Evolutionary conservation across 2,113 vertebrate genomes (phyloP), one percentile per base, ranked within the genome.

Genomic region (Myotis brandtii): DNA sequence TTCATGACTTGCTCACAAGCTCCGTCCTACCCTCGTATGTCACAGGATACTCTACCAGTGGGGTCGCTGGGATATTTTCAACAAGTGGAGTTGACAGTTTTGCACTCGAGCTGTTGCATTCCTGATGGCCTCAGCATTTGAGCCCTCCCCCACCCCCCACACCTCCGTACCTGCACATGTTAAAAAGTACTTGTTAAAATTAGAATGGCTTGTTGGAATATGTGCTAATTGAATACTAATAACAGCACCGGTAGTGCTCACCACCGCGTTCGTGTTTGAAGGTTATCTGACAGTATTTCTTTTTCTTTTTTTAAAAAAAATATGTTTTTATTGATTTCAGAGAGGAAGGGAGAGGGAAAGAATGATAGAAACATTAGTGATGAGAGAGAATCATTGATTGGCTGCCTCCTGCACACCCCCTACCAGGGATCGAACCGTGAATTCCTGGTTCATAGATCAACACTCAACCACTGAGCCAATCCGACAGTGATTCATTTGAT

Each of bases 61-160:
- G 37, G 73, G n/a, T 82, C 79, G 70, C 89, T 72, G 59, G 80
- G 82, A 64, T 94, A 46, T 70, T 91, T n/a, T 70, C 54, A 25
- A 8, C 23, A 73, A 27, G 40, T 43, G 27, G 27, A 89, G 46
- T 43, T 37, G 30, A 52, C n/a, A 20, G 20, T 64, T 40, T 48
- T 48, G 37, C 10, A 17, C 13, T 34, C 21, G 6, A 27, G 46
- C 64, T 80, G 10, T 27, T 82, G 18, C 43, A 46, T 92, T 43
- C 84, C 59, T 40, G 34, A 16, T 25, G 40, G 48, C 70, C 79
- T n/a, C 9, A 12, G 69, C 21, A 12, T 91, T 46, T 89, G 62
- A 34, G 14, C 16, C 48, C 30, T 6, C 40, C 40, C 7, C 40
- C 40, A 1, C 40, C 40, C 43, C 43, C 37, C 37, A 4, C 6